Evolutionary conservation across 2,113 vertebrate species (phyloP).

Genomic region (Cephalopterus ornatus): DNA sequence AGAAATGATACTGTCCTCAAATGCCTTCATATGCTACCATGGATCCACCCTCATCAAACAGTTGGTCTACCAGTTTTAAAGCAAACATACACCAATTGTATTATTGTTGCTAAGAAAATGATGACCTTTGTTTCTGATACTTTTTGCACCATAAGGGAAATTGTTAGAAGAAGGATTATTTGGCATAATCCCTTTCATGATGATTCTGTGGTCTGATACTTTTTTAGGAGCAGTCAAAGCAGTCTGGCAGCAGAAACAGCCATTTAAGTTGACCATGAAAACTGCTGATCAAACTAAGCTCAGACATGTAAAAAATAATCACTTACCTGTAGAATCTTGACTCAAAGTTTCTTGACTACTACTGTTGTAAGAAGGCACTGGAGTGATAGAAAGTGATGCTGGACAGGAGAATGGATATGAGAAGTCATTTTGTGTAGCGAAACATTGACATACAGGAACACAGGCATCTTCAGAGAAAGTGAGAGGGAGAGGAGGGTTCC

Average conservation of each 20-base stretch:
- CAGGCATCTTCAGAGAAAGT: conserved; percentile 67
- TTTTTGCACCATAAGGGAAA: background rate
- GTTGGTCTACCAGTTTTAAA: background rate
- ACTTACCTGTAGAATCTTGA: conserved; percentile 81
- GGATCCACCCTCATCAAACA: background rate
- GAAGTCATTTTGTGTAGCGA: conserved; percentile 68
- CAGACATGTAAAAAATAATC: background rate
- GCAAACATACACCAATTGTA: background rate
- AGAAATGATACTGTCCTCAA: background rate
- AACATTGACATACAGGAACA: conserved; percentile 62
- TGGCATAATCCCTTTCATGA: background rate
- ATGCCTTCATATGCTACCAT: background rate
- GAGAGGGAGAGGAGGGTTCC: conserved; percentile 56
- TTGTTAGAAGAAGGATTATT: background rate
- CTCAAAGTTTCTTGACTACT: conserved; percentile 89
- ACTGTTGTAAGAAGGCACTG: conserved; percentile 82
- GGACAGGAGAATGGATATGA: conserved; percentile 84
- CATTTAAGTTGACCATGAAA: background rate
- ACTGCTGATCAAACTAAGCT: background rate
- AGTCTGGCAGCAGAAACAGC: background rate
- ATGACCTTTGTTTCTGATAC: background rate
- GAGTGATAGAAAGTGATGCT: conserved; percentile 86
- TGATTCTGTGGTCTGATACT: background rate
- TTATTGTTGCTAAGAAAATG: background rate
- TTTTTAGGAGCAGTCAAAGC: background rate